Percentiles rank a stretch among this genome's conserved stretches.
Evolutionary conservation across 2,888 invertebrate genomes (phyloP).

Genomic region (Eilema caniola): DNA sequence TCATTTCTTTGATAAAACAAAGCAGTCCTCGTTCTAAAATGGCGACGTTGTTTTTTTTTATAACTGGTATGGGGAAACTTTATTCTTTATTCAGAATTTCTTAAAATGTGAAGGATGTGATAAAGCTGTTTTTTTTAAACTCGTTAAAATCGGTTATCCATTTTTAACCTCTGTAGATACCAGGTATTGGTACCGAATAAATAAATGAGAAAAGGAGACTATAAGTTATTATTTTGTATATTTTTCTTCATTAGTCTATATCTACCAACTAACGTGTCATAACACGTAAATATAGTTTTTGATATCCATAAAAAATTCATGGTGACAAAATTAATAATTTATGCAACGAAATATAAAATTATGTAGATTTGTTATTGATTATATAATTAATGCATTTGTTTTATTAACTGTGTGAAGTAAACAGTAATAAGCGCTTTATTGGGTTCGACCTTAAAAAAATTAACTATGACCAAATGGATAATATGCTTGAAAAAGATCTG

Average conservation of each 20-base stretch:
- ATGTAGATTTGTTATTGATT: not conserved
- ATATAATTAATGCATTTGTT: not conserved
- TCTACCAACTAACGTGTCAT: not conserved
- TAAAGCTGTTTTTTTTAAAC: not conserved
- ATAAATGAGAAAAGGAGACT: not conserved
- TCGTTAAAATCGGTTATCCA: not conserved
- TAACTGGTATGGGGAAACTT: not conserved
- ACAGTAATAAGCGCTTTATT: no score
- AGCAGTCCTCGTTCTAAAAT: not conserved
- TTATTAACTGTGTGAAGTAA: no score
- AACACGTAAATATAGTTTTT: not conserved
- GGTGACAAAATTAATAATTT: not conserved
- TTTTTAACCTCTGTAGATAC: not conserved
- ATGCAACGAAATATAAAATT: not conserved
- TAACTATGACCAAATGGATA: no score
- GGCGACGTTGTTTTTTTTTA: not conserved
- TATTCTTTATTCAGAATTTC: not conserved
- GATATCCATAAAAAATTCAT: not conserved
- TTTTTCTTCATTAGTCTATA: not conserved
- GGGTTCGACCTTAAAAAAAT: no score
- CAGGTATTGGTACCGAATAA: not conserved
- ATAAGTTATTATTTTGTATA: not conserved
- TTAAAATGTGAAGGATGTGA: not conserved
- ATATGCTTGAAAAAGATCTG: not conserved
- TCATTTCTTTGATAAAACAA: conserved; percentile 34